Percentiles rank a stretch among this genome's conserved stretches.
phyloP scores from a whole-genome alignment of 1,140 invertebrate genomes.

The Drosophila nigrodunni region DNA sequence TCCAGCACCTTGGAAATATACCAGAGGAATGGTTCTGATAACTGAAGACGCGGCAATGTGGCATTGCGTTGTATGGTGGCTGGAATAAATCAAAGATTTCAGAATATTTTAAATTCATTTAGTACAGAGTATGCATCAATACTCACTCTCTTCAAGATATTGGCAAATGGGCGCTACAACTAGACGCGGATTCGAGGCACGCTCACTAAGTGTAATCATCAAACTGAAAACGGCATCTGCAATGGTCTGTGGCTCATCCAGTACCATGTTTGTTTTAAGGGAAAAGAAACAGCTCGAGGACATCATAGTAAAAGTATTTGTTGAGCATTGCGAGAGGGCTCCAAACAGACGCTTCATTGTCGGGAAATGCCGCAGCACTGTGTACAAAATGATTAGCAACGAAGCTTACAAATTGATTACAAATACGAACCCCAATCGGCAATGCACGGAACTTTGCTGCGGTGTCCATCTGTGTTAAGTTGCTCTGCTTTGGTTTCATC shows the following conservation, averaged over 20 bases:
- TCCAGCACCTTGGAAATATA: constrained; percentile 90
- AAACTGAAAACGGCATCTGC: constrained; percentile 94
- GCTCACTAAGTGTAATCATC: constrained; percentile 89
- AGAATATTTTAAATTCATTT: background rate
- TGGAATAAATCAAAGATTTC: constrained; percentile 36
- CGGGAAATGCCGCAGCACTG: constrained; percentile 90
- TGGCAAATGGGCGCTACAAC: constrained; percentile 91
- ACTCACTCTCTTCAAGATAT: constrained; percentile 89
- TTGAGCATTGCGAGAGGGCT: constrained; percentile 89
- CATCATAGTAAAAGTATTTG: constrained; percentile 88
- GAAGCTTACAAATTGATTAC: constrained; percentile 59
- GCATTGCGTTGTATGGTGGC: constrained; percentile 79
- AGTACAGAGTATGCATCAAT: background rate
- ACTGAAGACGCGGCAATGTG: constrained; percentile 85
- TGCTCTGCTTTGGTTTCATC: constrained; percentile 92
- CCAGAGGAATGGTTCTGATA: constrained; percentile 91
- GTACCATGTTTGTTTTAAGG: constrained; percentile 84
- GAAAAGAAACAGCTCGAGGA: constrained; percentile 67
- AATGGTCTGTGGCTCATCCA: constrained; percentile 86
- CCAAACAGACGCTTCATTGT: constrained; percentile 93
- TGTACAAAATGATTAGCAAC: background rate
- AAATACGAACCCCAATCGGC: constrained; percentile 87
- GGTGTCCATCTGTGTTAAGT: constrained; percentile 85
- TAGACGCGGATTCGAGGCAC: constrained; percentile 89
- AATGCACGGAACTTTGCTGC: constrained; percentile 87